Percentiles rank a stretch among this genome's conserved stretches.
Conservation (phyloP, 92 coral and sea anemone species). For the Epizoanthus rinbou region DNA sequence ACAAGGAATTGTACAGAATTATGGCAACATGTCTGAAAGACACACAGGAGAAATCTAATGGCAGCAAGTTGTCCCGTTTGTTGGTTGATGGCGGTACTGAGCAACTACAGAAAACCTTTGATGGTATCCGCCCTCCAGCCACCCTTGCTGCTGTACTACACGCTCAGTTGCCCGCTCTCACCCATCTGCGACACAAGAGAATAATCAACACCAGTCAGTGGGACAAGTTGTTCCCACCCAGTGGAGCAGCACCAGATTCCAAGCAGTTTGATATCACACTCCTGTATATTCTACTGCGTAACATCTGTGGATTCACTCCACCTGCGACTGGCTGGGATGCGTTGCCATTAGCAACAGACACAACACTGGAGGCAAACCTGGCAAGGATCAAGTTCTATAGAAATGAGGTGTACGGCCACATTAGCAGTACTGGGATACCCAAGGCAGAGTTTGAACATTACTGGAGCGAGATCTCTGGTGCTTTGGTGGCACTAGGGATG, state of each 20-base stretch:
- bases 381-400: no score
- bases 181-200: slow-evolving; percentile 35
- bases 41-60: slow-evolving; percentile 44
- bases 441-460: slow-evolving; percentile 12
- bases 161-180: slow-evolving; percentile 9
- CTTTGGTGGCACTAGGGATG: slow-evolving; percentile 55
- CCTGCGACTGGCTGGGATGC: no score
- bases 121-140: slow-evolving; percentile 43
- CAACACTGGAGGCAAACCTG: no score
- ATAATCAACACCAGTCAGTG: not conserved
- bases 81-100: slow-evolving; percentile 59
- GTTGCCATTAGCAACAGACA: no score
- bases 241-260: no score
- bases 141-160: slow-evolving; percentile 25
- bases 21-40: slow-evolving; percentile 45
- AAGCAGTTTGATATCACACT: no score
- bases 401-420: no score
- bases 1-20: no score
- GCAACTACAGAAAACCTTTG: slow-evolving; percentile 40
- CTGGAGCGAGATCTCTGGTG: slow-evolving; percentile 59
- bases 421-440: no score
- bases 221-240: no score
- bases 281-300: no score
- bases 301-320: no score
- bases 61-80: slow-evolving; percentile 45